A percentile compares a stretch with the other conserved stretches of the same genome.
Evolutionary conservation across 2,888 invertebrate genomes (phyloP).

Genomic region (Dendrolimus houi): DNA sequence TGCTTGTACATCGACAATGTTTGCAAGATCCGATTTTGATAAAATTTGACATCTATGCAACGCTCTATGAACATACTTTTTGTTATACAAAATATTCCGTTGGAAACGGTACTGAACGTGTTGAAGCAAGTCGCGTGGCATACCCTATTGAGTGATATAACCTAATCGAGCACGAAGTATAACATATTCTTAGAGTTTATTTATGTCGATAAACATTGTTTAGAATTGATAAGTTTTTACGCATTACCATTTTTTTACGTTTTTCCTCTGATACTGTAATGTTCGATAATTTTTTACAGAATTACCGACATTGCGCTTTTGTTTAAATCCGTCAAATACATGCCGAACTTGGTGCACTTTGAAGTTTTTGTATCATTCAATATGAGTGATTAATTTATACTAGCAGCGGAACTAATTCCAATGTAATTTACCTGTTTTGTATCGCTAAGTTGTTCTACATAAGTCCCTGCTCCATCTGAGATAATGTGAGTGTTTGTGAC

Average conservation of each 20-base stretch:
- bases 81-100: too few relatives aligned
- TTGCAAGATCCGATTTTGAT: too few relatives aligned
- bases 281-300: neutral
- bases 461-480: too few relatives aligned
- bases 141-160: too few relatives aligned
- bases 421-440: too few relatives aligned
- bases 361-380: neutral
- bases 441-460: too few relatives aligned
- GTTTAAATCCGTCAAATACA: neutral
- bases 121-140: too few relatives aligned
- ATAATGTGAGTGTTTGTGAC: too few relatives aligned
- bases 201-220: neutral
- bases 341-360: neutral
- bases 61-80: too few relatives aligned
- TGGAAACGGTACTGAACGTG: too few relatives aligned
- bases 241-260: neutral
- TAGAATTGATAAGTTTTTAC: neutral
- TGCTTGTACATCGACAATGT: too few relatives aligned
- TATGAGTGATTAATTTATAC: neutral
- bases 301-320: neutral
- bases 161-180: neutral
- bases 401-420: neutral
- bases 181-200: neutral
- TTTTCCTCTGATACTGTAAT: neutral
- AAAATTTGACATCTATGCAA: too few relatives aligned